Evolutionary conservation across 2,797 vertebrate genomes (phyloP), one percentile per base, ranked within the genome.

Genomic region (Syngnathus acus): DNA sequence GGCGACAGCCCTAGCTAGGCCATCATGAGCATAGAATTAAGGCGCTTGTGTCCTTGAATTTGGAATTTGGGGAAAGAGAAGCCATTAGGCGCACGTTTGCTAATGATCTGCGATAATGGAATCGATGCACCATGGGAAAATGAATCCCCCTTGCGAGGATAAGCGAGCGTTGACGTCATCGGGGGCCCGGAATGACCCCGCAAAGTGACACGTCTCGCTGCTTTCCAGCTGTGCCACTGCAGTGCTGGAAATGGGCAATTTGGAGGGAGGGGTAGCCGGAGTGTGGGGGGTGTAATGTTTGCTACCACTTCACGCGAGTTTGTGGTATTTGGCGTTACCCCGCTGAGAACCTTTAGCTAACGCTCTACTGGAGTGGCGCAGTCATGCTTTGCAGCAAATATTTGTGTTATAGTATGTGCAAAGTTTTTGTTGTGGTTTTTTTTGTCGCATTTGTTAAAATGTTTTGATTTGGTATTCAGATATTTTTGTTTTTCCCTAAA

Each of bases 131-230:
- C 40, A 45, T 16, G 60, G 59, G 59, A 43, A 62, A 23, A 58
- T 9, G 9, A n/a, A 2, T 11, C 40, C 14, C 13, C 13, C 26
- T 2, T n/a, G 9, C 13, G 10, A 26, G 42, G 40, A 26, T 23
- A 45, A 45, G 40, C n/a, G 6, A 8, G 11, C 10, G n/a, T 21
- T 7, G 59, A 61, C 60, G 42, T 62, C 60, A 62, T 6, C 42
- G 21, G 40, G 13, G 21, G 39, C 11, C 60, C 14, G 60, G 39
- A 23, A 26, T 62, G 60, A 62, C 60, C 60, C 40, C 40, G n/a
- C n/a, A 62, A 62, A 62, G n/a, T 43, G 60, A 62, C 45, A 45
- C 13, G 42, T 62, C 40, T 62, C 60, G 42, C 42, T 62, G 60
- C 40, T 14, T 62, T 62, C 60, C 60, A 62, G 60, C 60, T 62